Percentiles rank a stretch among this genome's conserved stretches.
phyloP scores from a whole-genome alignment of 2,888 invertebrate species.

The Himalopsyche tibetana region DNA sequence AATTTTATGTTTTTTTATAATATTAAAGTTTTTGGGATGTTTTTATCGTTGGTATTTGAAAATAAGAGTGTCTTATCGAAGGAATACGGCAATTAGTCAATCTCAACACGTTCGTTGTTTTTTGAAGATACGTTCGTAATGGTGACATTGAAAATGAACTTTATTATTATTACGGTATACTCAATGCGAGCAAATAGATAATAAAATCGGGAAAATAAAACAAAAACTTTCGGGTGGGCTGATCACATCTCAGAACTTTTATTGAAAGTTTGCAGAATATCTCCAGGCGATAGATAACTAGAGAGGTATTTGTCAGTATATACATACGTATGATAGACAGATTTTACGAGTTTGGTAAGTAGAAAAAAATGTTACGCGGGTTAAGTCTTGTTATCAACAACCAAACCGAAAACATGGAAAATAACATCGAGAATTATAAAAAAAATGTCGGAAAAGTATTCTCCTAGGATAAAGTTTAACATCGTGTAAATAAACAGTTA shows the following conservation, averaged over 20 bases:
- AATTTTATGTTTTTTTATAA: too few relatives aligned
- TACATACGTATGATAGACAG: background rate
- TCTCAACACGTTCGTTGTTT: too few relatives aligned
- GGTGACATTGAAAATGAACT: too few relatives aligned
- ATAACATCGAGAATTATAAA: background rate
- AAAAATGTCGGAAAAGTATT: background rate
- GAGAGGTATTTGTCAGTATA: background rate
- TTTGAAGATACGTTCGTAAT: too few relatives aligned
- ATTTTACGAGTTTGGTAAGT: background rate
- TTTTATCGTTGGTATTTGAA: too few relatives aligned
- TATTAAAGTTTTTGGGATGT: too few relatives aligned
- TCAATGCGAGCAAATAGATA: too few relatives aligned
- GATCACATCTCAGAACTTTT: background rate
- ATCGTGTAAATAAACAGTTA: too few relatives aligned
- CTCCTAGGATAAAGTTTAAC: background rate
- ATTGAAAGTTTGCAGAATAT: background rate
- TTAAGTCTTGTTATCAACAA: background rate
- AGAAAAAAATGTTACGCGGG: background rate
- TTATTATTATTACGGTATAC: too few relatives aligned
- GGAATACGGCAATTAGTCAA: too few relatives aligned
- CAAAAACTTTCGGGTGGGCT: background rate
- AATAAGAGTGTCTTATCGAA: too few relatives aligned
- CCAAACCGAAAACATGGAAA: background rate
- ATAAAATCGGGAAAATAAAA: background rate
- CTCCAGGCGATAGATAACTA: conserved; percentile 1